phyloP scores from a whole-genome alignment of 2,113 vertebrate genomes.

The Microtus richardsoni region DNA sequence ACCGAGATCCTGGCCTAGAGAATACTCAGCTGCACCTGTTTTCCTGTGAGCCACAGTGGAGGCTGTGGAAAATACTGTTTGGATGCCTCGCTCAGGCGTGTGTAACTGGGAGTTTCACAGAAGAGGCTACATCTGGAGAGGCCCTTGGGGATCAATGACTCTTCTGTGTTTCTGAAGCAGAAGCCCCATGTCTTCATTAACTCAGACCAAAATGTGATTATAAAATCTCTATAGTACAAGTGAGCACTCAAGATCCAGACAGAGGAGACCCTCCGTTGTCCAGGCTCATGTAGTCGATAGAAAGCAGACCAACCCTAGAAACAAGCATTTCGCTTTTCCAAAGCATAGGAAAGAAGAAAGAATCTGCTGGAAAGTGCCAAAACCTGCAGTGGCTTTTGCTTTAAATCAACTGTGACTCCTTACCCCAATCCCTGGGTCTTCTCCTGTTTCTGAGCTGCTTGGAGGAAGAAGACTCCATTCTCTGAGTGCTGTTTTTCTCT shows the following conservation, averaged over 20 bases:
- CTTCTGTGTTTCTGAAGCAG: neutral
- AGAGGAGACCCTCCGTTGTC: neutral
- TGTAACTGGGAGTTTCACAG: neutral
- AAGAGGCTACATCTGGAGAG: neutral
- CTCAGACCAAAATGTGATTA: neutral
- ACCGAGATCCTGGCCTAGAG: neutral
- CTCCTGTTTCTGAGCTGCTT: neutral
- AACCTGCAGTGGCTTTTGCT: neutral
- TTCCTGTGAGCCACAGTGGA: neutral
- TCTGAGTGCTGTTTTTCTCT: neutral
- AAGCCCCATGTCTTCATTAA: neutral
- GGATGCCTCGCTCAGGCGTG: neutral
- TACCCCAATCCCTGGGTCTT: rapidly evolving
- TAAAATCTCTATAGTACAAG: neutral
- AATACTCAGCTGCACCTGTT: neutral
- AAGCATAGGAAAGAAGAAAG: neutral
- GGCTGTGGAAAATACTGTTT: neutral
- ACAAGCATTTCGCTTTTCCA: no score
- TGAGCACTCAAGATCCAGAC: neutral
- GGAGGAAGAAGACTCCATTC: neutral
- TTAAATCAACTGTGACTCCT: neutral
- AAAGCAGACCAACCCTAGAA: neutral
- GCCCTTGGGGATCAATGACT: neutral
- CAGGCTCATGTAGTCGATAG: neutral
- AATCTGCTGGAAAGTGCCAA: neutral